Conservation (phyloP, 2,888 invertebrate species). For the Drosophila meridiana region DNA sequence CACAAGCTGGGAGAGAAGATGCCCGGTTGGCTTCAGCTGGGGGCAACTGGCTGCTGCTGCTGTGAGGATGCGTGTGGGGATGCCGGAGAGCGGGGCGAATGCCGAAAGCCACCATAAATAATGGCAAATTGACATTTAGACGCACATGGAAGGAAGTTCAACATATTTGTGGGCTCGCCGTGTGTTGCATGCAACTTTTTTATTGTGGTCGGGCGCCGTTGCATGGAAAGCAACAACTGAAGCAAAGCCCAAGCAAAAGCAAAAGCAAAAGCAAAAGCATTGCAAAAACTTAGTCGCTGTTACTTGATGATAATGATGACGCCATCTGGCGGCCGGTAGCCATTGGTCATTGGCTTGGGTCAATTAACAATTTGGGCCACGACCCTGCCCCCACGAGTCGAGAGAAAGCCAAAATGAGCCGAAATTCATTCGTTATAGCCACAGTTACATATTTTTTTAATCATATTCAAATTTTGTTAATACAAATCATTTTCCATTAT, state of each 20-base stretch:
- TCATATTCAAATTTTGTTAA: background rate
- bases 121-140: conserved; percentile 61
- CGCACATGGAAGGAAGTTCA: conserved; percentile 54
- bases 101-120: conserved; percentile 51
- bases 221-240: conserved; percentile 33
- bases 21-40: background rate
- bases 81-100: conserved; percentile 40
- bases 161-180: conserved; percentile 55
- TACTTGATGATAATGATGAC: conserved; percentile 35
- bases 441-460: background rate
- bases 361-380: conserved; percentile 63
- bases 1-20: background rate
- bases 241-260: conserved; percentile 10
- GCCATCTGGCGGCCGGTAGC: conserved; percentile 61
- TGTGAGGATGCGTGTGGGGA: background rate
- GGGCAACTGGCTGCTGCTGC: background rate
- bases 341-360: conserved; percentile 44
- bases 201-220: conserved; percentile 19
- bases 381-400: conserved; percentile 48
- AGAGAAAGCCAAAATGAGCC: conserved; percentile 43
- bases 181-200: conserved; percentile 25
- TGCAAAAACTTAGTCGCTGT: conserved; percentile 11
- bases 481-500: background rate
- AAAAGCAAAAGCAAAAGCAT: conserved; percentile 15
- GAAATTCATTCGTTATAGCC: conserved; percentile 21